Evolutionary conservation across 1,140 invertebrate genomes (phyloP), one percentile per base, ranked within the genome.

Genomic region (Chironomus striatipennis): DNA sequence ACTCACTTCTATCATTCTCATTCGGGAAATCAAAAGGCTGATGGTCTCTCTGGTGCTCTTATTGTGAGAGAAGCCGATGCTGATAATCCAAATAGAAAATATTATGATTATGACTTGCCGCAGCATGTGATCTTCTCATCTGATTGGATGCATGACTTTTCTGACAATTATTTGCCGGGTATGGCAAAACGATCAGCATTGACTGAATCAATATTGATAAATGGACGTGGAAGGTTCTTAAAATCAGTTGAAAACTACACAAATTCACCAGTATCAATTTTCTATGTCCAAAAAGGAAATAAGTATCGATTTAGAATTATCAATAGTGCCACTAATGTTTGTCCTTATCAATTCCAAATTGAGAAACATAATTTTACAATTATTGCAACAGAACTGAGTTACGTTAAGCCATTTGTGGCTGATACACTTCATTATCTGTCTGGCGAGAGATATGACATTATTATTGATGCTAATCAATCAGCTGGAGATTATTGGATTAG

Each of bases 1-100:
- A 91, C 90, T 1, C 90, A 90, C 79, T 84, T 90, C 64, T 91
- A 90, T 85, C 89, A 91, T 76, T 86, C 88, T 5, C 86, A 89
- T 79, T 87, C 88, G 79, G 83, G 84, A 10, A 17, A 81, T 24
- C 85, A 86, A 77, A 82, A 85, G 20, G 83, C 80, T 20, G 83
- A 85, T 57, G 85, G 85, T 0, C 75, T 84, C 10, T 85, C 82
- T 17, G 85, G 85, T 0, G 76, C 81, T 4, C 75, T 86, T 75
- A 83, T 83, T 76, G 81, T 85, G 34, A 80, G 83, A 24, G 79
- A 79, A 73, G 79, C 78, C 6, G 42, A 65, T 21, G 76, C 74
- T 7, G 76, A 81, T 15, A 80, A 84, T 77, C 77, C 77, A 1
- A 78, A 81, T 42, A 75, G 75, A 0, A 75, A 78, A 65, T 76